Evolutionary conservation across 2,797 vertebrate species (phyloP).

Genomic region (Alfaro cultratus): DNA sequence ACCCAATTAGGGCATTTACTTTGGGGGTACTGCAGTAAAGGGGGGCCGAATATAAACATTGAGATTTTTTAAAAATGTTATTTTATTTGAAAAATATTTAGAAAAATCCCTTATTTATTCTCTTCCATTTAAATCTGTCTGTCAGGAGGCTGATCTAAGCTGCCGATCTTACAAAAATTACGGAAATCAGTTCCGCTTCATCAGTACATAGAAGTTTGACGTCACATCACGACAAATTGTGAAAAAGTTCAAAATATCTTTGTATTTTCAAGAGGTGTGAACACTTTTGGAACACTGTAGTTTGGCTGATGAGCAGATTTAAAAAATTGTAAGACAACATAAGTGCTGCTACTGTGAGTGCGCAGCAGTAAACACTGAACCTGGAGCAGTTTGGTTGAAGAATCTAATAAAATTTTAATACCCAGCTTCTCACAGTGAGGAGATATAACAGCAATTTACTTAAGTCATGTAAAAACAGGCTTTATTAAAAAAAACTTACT

Average conservation of each 20-base stretch:
- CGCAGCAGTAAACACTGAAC: neutral
- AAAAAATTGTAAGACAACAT: neutral
- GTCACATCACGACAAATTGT: neutral
- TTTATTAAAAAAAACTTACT: slow-evolving; percentile 84
- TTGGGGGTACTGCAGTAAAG: neutral
- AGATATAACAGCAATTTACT: neutral
- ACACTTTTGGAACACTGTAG: neutral
- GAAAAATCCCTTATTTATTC: neutral
- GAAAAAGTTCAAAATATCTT: neutral
- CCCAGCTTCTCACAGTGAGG: neutral
- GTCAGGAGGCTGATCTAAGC: too few species aligned
- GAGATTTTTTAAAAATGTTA: neutral
- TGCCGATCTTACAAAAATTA: too few species aligned
- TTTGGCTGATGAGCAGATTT: neutral
- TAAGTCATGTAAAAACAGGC: neutral
- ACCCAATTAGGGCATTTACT: neutral
- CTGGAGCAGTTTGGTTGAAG: neutral
- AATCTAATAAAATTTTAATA: neutral
- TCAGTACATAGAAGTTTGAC: neutral
- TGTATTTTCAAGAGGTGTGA: neutral
- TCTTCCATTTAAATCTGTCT: neutral
- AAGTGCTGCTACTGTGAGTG: too few species aligned
- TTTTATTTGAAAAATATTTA: neutral
- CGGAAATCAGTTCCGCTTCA: too few species aligned
- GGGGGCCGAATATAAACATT: neutral